Evolutionary conservation across 2,113 vertebrate species (phyloP).

Genomic region (Menura novaehollandiae): DNA sequence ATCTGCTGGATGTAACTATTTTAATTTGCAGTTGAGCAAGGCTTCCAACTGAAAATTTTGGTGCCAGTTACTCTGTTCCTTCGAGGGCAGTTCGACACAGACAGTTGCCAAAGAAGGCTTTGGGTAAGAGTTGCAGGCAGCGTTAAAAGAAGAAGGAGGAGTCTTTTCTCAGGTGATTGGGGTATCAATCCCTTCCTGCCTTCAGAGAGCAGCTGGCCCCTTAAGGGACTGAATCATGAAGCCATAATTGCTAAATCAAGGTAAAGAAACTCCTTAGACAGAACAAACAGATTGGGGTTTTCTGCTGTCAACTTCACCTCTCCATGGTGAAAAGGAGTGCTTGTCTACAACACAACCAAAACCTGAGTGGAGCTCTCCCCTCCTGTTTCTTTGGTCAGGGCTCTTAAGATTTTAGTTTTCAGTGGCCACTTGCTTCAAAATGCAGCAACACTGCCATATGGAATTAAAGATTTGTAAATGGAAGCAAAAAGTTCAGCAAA

Average conservation of each 20-base stretch:
- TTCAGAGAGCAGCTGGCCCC: background rate
- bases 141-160: background rate
- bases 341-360: background rate
- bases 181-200: background rate
- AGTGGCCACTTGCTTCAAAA: background rate
- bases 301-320: background rate
- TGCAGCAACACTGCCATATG: background rate
- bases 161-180: background rate
- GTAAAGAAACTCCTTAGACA: background rate
- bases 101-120: background rate
- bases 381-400: background rate
- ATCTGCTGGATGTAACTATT: background rate
- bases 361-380: background rate
- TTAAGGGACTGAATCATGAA: background rate
- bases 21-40: background rate
- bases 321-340: background rate
- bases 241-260: background rate
- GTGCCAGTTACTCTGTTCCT: background rate
- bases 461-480: background rate
- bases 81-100: background rate
- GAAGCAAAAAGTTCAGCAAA: background rate
- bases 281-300: fast-evolving
- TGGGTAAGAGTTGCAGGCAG: background rate
- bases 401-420: background rate
- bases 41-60: background rate